Percentiles rank a stretch among this genome's conserved stretches.
Conservation (phyloP, 2,797 vertebrate species). For the Halcyon smyrnensis region DNA sequence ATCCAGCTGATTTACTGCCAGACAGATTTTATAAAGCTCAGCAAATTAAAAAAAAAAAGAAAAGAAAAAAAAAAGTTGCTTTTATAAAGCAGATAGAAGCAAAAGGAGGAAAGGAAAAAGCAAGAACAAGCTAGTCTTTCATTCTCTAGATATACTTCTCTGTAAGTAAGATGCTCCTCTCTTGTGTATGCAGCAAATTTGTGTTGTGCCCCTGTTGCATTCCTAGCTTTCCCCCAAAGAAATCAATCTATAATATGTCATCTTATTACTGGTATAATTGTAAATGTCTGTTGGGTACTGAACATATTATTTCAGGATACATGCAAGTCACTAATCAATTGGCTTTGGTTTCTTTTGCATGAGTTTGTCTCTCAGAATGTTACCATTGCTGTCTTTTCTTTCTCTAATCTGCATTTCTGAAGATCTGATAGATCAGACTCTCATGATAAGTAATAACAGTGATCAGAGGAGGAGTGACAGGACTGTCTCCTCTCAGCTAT, state of each 20-base stretch:
- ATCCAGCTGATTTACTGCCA: not conserved
- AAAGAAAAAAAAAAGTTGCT: not conserved
- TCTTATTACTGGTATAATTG: slow-evolving; percentile 42
- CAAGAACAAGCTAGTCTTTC: not conserved
- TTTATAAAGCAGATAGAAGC: not conserved
- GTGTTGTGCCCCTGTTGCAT: not conserved
- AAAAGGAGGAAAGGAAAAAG: not conserved
- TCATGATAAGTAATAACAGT: not conserved
- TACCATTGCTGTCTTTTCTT: not conserved
- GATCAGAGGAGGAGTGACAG: not conserved
- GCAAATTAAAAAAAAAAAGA: not conserved
- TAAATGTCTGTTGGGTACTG: slow-evolving; percentile 45
- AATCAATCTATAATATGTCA: slow-evolving; percentile 2
- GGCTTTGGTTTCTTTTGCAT: not conserved
- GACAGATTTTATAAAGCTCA: not conserved
- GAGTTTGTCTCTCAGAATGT: not conserved
- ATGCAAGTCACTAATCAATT: slow-evolving; percentile 58
- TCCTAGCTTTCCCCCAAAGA: not conserved
- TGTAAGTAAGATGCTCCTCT: not conserved
- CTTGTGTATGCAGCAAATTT: not conserved
- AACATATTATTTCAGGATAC: slow-evolving; percentile 56
- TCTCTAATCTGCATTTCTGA: not conserved
- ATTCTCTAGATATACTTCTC: not conserved
- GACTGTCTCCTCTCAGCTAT: not conserved
- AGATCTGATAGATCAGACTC: not conserved